phyloP scores from a whole-genome alignment of 2,797 vertebrate genomes.

The Tenualosa ilisha region DNA sequence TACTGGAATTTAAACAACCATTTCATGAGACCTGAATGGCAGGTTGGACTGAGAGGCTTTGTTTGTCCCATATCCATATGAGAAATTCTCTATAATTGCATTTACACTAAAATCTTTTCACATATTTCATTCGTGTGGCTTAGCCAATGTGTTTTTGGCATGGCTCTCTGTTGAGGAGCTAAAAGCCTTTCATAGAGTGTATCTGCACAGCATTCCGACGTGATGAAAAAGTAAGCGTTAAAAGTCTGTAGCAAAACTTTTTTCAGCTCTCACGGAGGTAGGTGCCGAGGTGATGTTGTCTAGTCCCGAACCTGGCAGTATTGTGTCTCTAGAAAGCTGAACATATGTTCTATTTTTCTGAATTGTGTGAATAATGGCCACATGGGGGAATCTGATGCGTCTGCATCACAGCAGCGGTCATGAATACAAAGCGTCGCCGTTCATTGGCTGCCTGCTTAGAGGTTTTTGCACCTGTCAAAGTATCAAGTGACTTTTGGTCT shows the following conservation, averaged over 20 bases:
- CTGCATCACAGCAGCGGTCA: constrained; percentile 28
- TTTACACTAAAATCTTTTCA: not conserved
- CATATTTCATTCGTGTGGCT: not conserved
- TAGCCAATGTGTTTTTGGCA: not conserved
- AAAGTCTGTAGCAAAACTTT: not conserved
- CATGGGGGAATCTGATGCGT: constrained; percentile 35
- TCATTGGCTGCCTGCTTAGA: constrained; percentile 18
- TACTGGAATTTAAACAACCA: no score
- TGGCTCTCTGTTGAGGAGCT: not conserved
- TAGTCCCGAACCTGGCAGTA: not conserved
- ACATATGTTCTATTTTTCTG: constrained; percentile 37
- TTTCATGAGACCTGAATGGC: no score
- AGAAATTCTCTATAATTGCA: no score
- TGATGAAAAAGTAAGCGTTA: not conserved
- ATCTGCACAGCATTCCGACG: not conserved
- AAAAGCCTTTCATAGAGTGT: not conserved
- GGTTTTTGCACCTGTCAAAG: constrained; percentile 28
- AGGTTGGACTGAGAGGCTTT: no score
- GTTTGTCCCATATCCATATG: no score
- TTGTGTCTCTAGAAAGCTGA: constrained; percentile 24
- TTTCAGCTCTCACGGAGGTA: not conserved
- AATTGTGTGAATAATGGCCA: constrained; percentile 34
- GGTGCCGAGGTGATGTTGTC: not conserved
- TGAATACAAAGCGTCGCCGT: not conserved
- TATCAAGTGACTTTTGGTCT: not conserved